Evolutionary conservation across 1,140 invertebrate genomes (phyloP).

Genomic region (Maniola jurtina): DNA sequence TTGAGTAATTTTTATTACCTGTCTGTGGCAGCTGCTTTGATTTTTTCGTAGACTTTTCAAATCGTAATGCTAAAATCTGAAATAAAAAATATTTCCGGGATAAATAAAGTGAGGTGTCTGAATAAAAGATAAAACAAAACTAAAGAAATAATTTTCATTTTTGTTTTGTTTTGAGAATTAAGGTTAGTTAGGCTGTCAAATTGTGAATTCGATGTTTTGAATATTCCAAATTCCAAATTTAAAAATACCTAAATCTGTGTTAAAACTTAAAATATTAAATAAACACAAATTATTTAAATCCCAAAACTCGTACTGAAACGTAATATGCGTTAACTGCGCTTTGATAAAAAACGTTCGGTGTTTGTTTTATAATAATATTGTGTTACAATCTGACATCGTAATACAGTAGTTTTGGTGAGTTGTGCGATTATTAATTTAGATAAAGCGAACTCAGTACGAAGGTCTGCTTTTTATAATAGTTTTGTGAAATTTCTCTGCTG

Average conservation of each 20-base stretch:
- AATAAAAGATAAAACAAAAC: background rate
- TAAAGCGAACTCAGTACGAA: conserved; percentile 22
- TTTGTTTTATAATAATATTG: conserved; percentile 6
- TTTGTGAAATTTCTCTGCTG: background rate
- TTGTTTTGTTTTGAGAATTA: background rate
- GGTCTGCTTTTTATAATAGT: conserved; percentile 11
- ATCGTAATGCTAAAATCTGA: background rate
- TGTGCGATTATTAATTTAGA: conserved; percentile 20
- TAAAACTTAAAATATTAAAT: background rate
- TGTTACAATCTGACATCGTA: conserved; percentile 19
- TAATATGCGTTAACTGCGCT: background rate
- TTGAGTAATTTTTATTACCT: background rate
- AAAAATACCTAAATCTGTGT: conserved; percentile 12
- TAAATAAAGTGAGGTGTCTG: background rate
- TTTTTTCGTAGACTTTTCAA: background rate
- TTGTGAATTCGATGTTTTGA: conserved; percentile 28
- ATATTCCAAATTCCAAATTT: conserved; percentile 16
- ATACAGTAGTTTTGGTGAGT: conserved; percentile 22
- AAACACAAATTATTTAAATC: background rate
- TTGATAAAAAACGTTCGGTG: background rate
- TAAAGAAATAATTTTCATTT: background rate
- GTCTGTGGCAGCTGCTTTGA: background rate
- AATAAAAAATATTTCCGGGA: background rate
- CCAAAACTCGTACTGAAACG: background rate
- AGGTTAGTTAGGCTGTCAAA: conserved; percentile 11